Conservation (phyloP, 1,140 invertebrate genomes). For the Berghia stephanieae region DNA sequence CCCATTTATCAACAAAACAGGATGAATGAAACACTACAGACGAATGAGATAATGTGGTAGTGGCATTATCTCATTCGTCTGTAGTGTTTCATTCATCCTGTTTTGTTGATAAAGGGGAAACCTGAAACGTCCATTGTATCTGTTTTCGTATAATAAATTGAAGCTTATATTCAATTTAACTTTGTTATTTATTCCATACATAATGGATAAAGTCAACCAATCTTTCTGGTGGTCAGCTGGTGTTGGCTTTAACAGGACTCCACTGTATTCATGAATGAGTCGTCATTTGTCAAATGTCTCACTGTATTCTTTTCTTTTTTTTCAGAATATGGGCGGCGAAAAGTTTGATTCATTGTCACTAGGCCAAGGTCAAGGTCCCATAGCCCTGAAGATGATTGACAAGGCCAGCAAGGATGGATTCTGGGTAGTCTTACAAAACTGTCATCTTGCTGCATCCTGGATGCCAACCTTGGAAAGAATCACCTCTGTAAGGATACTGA, state of each 20-base stretch:
- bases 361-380: slow-evolving; percentile 63
- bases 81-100: no score
- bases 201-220: no score
- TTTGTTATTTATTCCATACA: background rate
- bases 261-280: background rate
- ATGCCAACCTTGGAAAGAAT: slow-evolving; percentile 68
- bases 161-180: background rate
- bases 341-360: slow-evolving; percentile 38
- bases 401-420: slow-evolving; percentile 63
- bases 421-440: slow-evolving; percentile 68
- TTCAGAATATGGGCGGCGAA: slow-evolving; percentile 30
- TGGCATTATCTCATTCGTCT: no score
- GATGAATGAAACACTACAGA: no score
- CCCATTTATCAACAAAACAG: no score
- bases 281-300: background rate
- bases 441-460: slow-evolving; percentile 67
- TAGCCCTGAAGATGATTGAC: slow-evolving; percentile 67
- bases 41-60: no score
- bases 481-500: slow-evolving; percentile 59
- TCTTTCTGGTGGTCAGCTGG: background rate
- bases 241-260: background rate
- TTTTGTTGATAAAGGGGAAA: no score
- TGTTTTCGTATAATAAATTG: background rate
- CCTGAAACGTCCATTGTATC: no score
- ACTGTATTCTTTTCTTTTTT: background rate